Evolutionary conservation across 2,888 invertebrate genomes (phyloP).

Genomic region (Campoletis raptor): DNA sequence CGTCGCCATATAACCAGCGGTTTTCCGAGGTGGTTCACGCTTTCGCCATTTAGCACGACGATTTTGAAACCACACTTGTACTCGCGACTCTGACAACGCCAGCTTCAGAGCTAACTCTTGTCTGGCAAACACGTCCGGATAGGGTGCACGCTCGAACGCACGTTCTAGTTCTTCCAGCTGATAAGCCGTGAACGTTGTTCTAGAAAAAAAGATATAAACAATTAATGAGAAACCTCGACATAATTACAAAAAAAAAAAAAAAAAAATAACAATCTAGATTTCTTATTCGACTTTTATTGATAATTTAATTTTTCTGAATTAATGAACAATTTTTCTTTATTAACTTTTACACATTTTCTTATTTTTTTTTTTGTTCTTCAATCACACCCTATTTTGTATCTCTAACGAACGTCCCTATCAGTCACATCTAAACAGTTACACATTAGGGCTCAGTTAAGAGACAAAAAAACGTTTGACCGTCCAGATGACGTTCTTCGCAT

Average conservation of each 20-base stretch:
- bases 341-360: neutral
- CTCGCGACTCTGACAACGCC: constrained; percentile 93
- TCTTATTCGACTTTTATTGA: neutral
- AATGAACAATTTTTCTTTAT: neutral
- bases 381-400: neutral
- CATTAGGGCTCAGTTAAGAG: constrained; percentile 24
- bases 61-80: constrained; percentile 95
- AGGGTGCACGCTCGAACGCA: constrained; percentile 97
- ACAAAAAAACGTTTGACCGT: constrained; percentile 49
- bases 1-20: constrained; percentile 86
- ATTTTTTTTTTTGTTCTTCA: neutral
- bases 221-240: neutral
- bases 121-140: constrained; percentile 97
- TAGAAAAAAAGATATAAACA: constrained; percentile 84
- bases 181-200: constrained; percentile 98
- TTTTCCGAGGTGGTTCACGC: constrained; percentile 96
- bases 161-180: constrained; percentile 97
- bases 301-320: neutral
- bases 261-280: neutral
- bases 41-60: constrained; percentile 97
- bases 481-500: constrained; percentile 67
- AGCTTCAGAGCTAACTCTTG: constrained; percentile 97
- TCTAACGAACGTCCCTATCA: constrained; percentile 31
- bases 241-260: too few species aligned
- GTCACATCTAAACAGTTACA: constrained; percentile 56